Percentiles rank a stretch among this genome's conserved stretches.
phyloP scores from a whole-genome alignment of 2,888 invertebrate genomes.

The Furcula furcula region DNA sequence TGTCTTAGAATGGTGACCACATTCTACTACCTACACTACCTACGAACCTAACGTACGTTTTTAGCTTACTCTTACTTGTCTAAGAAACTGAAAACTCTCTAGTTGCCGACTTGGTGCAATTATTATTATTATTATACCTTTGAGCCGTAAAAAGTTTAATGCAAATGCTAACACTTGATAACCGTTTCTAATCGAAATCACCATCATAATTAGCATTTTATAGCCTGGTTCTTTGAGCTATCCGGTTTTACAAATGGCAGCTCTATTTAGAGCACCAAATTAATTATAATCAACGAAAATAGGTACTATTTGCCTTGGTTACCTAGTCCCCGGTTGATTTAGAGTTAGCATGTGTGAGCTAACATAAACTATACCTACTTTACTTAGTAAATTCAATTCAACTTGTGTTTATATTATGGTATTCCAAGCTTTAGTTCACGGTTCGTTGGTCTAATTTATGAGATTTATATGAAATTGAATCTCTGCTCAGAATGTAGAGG shows the following conservation, averaged over 20 bases:
- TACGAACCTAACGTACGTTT: no score
- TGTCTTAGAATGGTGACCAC: no score
- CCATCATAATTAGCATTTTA: no score
- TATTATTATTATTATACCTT: no score
- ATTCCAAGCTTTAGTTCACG: slow-evolving; percentile 9
- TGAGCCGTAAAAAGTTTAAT: no score
- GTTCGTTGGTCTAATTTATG: slow-evolving; percentile 19
- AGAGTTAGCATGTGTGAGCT: slow-evolving; percentile 10
- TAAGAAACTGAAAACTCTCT: no score
- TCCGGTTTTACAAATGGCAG: not conserved
- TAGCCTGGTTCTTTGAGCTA: not conserved
- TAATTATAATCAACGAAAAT: slow-evolving; percentile 18
- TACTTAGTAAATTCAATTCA: slow-evolving; percentile 16
- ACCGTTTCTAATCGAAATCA: no score
- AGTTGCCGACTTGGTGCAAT: no score
- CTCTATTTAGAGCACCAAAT: not conserved
- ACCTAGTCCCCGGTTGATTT: slow-evolving; percentile 7
- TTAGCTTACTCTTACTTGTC: no score
- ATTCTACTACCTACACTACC: no score
- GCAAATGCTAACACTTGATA: no score
- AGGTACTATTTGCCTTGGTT: slow-evolving; percentile 15
- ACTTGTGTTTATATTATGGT: slow-evolving; percentile 22
- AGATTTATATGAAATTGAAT: slow-evolving; percentile 13
- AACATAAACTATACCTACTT: slow-evolving; percentile 16
- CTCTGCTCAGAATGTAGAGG: not conserved